Percentiles rank a stretch among this genome's conserved stretches.
These are phyloP conservation scores for Drosophila helvetica DNA, from an alignment of 2,888 invertebrate species.

Conservation along the genomic window DNA sequence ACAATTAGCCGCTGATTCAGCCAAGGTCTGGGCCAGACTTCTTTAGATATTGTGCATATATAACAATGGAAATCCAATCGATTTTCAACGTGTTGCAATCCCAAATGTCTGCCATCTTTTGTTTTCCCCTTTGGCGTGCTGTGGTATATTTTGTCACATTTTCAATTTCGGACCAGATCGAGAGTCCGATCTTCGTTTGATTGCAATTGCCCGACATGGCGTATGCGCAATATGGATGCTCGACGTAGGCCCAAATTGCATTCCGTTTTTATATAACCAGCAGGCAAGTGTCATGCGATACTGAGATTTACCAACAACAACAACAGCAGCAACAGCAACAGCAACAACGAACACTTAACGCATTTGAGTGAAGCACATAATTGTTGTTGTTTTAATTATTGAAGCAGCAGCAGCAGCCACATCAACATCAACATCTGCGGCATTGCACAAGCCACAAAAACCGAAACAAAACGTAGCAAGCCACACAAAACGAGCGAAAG, in stretches of 20 bases:
- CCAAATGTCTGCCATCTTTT: constrained; percentile 12
- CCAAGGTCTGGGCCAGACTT: constrained; percentile 28
- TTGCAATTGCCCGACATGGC: constrained; percentile 43
- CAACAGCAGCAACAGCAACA: constrained; percentile 22
- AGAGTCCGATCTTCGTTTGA: constrained; percentile 22
- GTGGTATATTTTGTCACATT: constrained; percentile 12
- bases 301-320: constrained; percentile 46
- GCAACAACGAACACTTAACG: constrained; percentile 53
- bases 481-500: constrained; percentile 37
- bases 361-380: constrained; percentile 61
- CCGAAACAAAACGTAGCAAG: constrained; percentile 61
- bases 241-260: constrained; percentile 31
- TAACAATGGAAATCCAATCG: constrained; percentile 45
- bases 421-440: constrained; percentile 25
- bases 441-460: constrained; percentile 67
- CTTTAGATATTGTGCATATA: constrained; percentile 5
- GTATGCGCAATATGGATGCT: constrained; percentile 48
- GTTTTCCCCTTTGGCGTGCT: constrained; percentile 6
- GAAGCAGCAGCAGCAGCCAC: constrained; percentile 44
- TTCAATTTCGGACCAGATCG: not conserved
- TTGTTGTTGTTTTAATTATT: constrained; percentile 63
- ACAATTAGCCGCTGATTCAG: constrained; percentile 46
- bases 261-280: constrained; percentile 61
- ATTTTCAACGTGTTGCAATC: constrained; percentile 38
- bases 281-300: constrained; percentile 70